phyloP scores from a whole-genome alignment of 2,797 vertebrate genomes.

The Lacerta bilineata region DNA sequence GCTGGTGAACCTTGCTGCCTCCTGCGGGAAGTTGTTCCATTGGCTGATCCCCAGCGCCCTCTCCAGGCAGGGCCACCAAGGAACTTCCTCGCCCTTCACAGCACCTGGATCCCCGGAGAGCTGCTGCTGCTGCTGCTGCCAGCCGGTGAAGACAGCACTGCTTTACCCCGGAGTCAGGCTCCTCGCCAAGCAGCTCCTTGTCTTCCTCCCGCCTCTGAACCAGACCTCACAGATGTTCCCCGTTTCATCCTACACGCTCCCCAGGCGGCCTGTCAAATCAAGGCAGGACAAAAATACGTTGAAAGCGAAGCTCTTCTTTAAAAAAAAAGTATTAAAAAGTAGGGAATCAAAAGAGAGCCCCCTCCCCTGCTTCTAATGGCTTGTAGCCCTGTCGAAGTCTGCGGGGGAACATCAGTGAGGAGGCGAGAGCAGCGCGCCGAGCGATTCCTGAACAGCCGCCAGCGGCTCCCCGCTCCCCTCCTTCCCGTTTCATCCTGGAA shows the following conservation, averaged over 20 bases:
- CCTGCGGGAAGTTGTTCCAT: too few species aligned
- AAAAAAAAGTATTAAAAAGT: fast-evolving
- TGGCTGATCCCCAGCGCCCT: too few species aligned
- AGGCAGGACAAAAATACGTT: neutral
- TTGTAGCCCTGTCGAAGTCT: neutral
- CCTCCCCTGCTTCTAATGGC: neutral
- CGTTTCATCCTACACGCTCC: neutral
- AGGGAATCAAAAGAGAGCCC: neutral
- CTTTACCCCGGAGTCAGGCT: too few species aligned
- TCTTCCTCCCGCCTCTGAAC: neutral
- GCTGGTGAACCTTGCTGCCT: too few species aligned
- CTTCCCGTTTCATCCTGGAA: neutral
- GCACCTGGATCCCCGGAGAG: too few species aligned
- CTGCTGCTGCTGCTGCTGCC: too few species aligned
- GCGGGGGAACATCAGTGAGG: neutral
- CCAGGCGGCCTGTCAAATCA: fast-evolving
- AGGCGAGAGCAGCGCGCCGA: neutral
- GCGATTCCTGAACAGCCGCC: neutral
- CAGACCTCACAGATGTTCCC: neutral
- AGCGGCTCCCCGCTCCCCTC: neutral
- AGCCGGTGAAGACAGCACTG: too few species aligned
- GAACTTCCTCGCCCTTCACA: neutral
- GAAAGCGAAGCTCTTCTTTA: neutral
- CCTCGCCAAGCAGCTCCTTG: neutral
- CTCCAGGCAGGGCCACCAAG: too few species aligned